Evolutionary conservation across 2,113 vertebrate species (phyloP).

Genomic region (Propithecus coquereli): DNA sequence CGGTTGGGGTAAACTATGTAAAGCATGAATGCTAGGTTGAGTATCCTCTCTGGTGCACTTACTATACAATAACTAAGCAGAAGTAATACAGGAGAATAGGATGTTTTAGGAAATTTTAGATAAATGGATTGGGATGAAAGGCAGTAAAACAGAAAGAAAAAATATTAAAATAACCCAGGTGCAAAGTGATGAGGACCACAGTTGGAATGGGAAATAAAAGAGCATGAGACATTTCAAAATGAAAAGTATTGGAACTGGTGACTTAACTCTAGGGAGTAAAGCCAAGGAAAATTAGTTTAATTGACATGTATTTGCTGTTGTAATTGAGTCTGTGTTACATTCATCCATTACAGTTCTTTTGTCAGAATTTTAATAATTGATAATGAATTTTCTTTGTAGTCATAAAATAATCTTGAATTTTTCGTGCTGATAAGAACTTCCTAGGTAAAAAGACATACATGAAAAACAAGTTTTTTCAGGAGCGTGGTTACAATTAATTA

Average conservation of each 20-base stretch:
- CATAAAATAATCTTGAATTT: slow-evolving; percentile 20
- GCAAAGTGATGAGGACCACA: background rate
- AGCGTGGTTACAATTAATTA: background rate
- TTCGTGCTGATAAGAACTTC: background rate
- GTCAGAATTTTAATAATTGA: slow-evolving; percentile 24
- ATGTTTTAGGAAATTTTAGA: background rate
- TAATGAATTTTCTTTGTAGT: background rate
- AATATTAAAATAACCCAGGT: background rate
- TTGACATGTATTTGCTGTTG: background rate
- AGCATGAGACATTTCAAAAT: background rate
- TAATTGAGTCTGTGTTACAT: background rate
- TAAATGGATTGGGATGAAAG: background rate
- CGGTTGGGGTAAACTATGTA: background rate
- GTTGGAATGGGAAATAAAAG: background rate
- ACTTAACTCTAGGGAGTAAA: background rate
- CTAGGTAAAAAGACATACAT: slow-evolving; percentile 9
- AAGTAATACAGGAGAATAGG: background rate
- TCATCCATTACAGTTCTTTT: background rate
- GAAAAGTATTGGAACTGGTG: background rate
- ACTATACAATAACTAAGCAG: background rate
- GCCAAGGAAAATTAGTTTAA: background rate
- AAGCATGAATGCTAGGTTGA: background rate
- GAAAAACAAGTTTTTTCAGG: background rate
- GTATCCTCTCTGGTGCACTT: background rate
- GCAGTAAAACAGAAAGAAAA: background rate